Percentiles rank a stretch among this genome's conserved stretches.
Evolutionary conservation across 2,888 invertebrate species (phyloP).

Genomic region (Siphonodentalium dalli): DNA sequence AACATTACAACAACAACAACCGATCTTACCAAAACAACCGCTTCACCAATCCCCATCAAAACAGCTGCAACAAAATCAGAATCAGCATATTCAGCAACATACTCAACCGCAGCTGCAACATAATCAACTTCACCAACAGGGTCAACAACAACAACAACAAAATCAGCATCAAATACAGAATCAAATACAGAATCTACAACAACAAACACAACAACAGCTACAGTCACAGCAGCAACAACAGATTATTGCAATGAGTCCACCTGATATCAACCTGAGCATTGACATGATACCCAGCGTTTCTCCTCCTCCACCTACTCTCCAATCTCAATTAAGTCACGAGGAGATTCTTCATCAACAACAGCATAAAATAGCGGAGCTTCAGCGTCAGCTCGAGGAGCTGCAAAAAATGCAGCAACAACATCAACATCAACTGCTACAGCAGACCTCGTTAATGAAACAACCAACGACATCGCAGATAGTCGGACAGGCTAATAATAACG

Average conservation of each 20-base stretch:
- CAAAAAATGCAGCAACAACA: constrained; percentile 28
- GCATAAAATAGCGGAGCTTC: constrained; percentile 85
- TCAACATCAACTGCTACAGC: constrained; percentile 5
- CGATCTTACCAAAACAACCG: constrained; percentile 24
- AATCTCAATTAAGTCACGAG: constrained; percentile 34
- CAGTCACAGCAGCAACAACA: constrained; percentile 35
- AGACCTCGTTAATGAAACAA: not conserved
- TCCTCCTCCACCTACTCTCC: constrained; percentile 13
- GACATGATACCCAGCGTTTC: not conserved
- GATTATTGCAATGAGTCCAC: constrained; percentile 9
- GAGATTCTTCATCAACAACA: constrained; percentile 74
- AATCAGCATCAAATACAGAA: constrained; percentile 40
- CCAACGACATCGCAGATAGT: constrained; percentile 10
- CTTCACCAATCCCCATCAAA: constrained; percentile 65
- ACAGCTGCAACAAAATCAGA: constrained; percentile 85
- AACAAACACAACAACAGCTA: constrained; percentile 33
- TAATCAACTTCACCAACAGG: constrained; percentile 43
- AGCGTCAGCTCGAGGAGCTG: constrained; percentile 70
- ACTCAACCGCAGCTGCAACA: constrained; percentile 34
- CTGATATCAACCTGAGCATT: constrained; percentile 6
- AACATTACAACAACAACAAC: constrained; percentile 24
- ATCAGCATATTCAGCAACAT: constrained; percentile 74
- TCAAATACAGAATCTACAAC: constrained; percentile 31
- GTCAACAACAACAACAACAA: constrained; percentile 43
- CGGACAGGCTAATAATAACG: constrained; percentile 9